A percentile compares a stretch with the other conserved stretches of the same genome.
Evolutionary conservation across 2,888 invertebrate species (phyloP).

Genomic region (Phytoseiulus persimilis): DNA sequence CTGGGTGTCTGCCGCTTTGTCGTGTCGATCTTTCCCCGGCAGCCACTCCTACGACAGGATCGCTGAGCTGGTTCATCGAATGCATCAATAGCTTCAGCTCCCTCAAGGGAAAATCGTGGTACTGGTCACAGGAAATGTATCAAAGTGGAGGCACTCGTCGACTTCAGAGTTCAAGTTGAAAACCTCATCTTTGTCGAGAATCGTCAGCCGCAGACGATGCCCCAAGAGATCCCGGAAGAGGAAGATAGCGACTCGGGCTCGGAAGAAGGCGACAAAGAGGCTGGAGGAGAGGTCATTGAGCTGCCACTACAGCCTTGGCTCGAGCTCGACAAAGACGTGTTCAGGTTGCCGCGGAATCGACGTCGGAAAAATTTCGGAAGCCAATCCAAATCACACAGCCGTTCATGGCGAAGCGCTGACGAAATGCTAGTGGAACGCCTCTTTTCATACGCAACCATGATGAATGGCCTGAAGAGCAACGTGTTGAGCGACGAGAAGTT

Average conservation of each 20-base stretch:
- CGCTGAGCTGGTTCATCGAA: background rate
- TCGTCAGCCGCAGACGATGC: background rate
- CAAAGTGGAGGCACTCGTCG: background rate
- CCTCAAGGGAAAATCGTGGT: background rate
- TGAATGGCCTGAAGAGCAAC: no score
- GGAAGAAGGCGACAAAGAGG: no score
- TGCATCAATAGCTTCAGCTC: background rate
- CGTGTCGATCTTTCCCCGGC: background rate
- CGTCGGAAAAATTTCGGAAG: background rate
- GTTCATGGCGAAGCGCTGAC: background rate
- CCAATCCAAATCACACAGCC: background rate
- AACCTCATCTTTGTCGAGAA: background rate
- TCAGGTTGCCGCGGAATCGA: background rate
- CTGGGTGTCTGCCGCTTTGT: background rate
- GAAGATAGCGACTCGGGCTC: no score
- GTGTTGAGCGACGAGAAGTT: no score
- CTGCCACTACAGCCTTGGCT: background rate
- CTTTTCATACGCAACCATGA: no score
- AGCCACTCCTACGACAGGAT: background rate
- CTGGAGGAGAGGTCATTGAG: no score
- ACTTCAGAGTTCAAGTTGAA: background rate
- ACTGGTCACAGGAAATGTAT: background rate
- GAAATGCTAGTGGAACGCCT: background rate
- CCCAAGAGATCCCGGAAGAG: no score
- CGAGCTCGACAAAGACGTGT: background rate